Percentiles rank a stretch among this genome's conserved stretches.
Evolutionary conservation across 2,888 invertebrate species (phyloP).

Genomic region (Drosophila putrida): DNA sequence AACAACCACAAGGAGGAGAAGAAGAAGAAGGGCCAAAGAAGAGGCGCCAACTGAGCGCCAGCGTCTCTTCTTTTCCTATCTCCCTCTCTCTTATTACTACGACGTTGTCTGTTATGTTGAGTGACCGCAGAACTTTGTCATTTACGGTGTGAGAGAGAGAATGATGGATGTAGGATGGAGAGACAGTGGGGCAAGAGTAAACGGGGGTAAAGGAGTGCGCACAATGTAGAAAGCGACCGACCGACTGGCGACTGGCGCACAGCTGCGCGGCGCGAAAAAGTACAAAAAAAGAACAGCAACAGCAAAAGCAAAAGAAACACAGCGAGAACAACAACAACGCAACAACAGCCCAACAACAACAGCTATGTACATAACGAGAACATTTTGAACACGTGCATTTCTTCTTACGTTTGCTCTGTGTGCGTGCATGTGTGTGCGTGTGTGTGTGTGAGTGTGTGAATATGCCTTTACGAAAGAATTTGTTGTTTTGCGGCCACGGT

Average conservation of each 20-base stretch:
- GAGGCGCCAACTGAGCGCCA: conserved; percentile 56
- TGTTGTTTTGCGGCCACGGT: conserved; percentile 63
- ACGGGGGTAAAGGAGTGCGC: conserved; percentile 15
- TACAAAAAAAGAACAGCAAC: conserved; percentile 60
- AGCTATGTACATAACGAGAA: conserved; percentile 66
- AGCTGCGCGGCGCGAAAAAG: conserved; percentile 75
- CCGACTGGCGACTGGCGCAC: conserved; percentile 79
- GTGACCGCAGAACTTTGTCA: conserved; percentile 60
- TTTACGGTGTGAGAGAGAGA: conserved; percentile 8
- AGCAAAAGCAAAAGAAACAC: conserved; percentile 47
- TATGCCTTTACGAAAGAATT: conserved; percentile 68
- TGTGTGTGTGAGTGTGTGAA: conserved; percentile 32
- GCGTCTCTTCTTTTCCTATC: background rate
- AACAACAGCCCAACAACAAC: conserved; percentile 27
- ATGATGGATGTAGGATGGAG: conserved; percentile 8
- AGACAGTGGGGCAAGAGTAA: background rate
- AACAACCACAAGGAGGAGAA: conserved; percentile 1
- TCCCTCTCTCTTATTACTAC: conserved; percentile 39
- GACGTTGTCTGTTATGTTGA: conserved; percentile 64
- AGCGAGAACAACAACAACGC: conserved; percentile 27
- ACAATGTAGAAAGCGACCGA: conserved; percentile 74
- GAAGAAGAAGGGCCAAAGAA: conserved; percentile 32
- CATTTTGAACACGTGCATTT: conserved; percentile 79
- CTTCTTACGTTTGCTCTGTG: conserved; percentile 61
- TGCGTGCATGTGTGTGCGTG: conserved; percentile 15